These are phyloP conservation scores for Orchesella cincta DNA, from an alignment of 1,140 invertebrate species.

Conservation along the genomic window DNA sequence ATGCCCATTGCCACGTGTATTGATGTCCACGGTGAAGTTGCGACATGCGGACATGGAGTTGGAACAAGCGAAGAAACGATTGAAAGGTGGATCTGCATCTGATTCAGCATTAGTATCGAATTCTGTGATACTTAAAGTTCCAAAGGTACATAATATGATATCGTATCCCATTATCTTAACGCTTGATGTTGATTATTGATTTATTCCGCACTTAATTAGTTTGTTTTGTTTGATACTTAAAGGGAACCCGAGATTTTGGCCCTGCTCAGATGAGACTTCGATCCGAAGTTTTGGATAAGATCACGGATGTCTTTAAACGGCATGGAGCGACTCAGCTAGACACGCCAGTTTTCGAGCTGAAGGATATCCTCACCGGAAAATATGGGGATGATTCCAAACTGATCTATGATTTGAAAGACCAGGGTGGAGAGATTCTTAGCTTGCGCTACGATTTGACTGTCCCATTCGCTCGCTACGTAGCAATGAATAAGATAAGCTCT, in stretches of 20 bases:
- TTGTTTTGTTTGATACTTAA: slow-evolving; percentile 26
- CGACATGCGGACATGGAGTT: slow-evolving; percentile 4
- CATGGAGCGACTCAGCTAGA: slow-evolving; percentile 99
- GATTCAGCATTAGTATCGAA: too few species aligned
- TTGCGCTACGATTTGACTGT: slow-evolving; percentile 89
- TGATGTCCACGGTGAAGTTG: background rate
- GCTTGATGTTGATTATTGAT: too few species aligned
- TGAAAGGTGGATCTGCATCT: background rate
- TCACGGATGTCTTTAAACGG: slow-evolving; percentile 87
- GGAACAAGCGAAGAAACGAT: background rate
- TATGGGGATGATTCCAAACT: slow-evolving; percentile 99
- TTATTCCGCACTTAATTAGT: too few species aligned
- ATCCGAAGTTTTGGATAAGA: slow-evolving; percentile 83
- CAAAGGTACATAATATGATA: slow-evolving; percentile 34
- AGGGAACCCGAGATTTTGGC: slow-evolving; percentile 94
- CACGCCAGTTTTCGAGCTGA: slow-evolving; percentile 98
- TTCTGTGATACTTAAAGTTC: slow-evolving; percentile 49
- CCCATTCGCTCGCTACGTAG: slow-evolving; percentile 94
- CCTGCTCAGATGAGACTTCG: slow-evolving; percentile 93
- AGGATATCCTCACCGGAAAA: slow-evolving; percentile 97
- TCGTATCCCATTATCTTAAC: too few species aligned
- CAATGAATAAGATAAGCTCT: slow-evolving; percentile 93
- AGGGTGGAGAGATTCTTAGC: slow-evolving; percentile 92
- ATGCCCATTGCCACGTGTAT: background rate
- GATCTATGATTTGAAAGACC: slow-evolving; percentile 97